Conservation (phyloP, 1,140 invertebrate species). For the Calosoma granatense region DNA sequence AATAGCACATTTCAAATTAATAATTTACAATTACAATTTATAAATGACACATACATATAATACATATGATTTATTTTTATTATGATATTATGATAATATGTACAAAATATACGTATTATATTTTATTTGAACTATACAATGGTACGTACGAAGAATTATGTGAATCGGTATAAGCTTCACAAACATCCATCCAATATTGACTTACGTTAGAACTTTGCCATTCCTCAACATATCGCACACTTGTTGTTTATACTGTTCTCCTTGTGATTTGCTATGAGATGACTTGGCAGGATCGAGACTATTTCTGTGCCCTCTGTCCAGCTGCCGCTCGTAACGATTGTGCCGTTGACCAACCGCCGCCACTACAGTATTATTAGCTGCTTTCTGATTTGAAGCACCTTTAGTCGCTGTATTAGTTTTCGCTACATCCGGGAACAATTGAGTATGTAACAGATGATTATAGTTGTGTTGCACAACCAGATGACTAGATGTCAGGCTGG, state of each 20-base stretch:
- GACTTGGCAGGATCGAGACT: constrained; percentile 21
- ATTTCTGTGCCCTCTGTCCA: constrained; percentile 44
- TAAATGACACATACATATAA: no score
- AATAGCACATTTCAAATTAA: background rate
- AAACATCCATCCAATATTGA: no score
- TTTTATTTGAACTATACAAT: no score
- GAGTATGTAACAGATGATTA: constrained; percentile 70
- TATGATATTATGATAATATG: no score
- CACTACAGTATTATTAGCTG: constrained; percentile 11
- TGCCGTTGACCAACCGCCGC: constrained; percentile 22
- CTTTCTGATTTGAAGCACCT: constrained; percentile 28
- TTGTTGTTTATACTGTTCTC: constrained; percentile 26
- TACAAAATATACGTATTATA: no score
- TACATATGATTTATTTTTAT: no score
- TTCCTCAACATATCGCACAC: constrained; percentile 28
- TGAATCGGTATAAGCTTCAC: no score
- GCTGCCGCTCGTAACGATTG: constrained; percentile 47
- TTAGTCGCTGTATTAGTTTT: background rate
- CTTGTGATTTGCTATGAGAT: constrained; percentile 22
- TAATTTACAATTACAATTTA: no score
- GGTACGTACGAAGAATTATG: no score
- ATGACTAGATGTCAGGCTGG: constrained; percentile 45
- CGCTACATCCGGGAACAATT: constrained; percentile 58
- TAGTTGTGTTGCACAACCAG: constrained; percentile 56
- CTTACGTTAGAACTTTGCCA: constrained; percentile 32